These are phyloP conservation scores for Etheostoma nigrum DNA, from an alignment of 2,797 vertebrate species.

Conservation along the genomic window DNA sequence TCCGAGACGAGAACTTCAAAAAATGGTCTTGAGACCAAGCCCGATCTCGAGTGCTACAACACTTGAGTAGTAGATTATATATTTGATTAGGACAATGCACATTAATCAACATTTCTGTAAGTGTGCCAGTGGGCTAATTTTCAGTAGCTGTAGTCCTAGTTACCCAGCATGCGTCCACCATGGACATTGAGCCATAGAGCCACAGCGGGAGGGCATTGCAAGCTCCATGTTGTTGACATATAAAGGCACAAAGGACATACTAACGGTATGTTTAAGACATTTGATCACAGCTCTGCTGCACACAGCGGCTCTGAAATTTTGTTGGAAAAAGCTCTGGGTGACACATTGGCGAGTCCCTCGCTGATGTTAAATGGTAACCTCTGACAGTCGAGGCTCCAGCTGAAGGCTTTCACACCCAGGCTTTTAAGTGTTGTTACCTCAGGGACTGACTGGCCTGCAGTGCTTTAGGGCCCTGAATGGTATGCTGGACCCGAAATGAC, in stretches of 20 bases:
- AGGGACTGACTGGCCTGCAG: slow-evolving; percentile 39
- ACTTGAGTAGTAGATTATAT: too few species aligned
- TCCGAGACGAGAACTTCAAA: too few species aligned
- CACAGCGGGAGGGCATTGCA: too few species aligned
- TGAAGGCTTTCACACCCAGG: slow-evolving; percentile 58
- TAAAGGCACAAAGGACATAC: not conserved
- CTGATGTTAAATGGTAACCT: slow-evolving; percentile 62
- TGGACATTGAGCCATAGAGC: not conserved
- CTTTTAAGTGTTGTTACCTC: slow-evolving; percentile 61
- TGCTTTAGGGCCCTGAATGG: slow-evolving; percentile 31
- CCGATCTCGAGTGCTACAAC: too few species aligned
- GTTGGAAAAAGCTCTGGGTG: slow-evolving; percentile 41
- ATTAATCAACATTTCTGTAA: too few species aligned
- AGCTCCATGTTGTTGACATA: not conserved
- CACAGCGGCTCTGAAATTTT: slow-evolving; percentile 29
- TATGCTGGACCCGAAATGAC: slow-evolving; percentile 20
- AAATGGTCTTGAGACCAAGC: too few species aligned
- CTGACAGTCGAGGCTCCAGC: slow-evolving; percentile 56
- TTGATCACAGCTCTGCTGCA: slow-evolving; percentile 39
- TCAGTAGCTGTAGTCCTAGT: too few species aligned
- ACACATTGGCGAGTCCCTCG: slow-evolving; percentile 51
- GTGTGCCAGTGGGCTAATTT: too few species aligned
- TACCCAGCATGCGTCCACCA: too few species aligned
- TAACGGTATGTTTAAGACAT: slow-evolving; percentile 11
- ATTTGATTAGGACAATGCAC: too few species aligned